phyloP scores from a whole-genome alignment of 2,797 vertebrate species.

The Microhierax caerulescens region DNA sequence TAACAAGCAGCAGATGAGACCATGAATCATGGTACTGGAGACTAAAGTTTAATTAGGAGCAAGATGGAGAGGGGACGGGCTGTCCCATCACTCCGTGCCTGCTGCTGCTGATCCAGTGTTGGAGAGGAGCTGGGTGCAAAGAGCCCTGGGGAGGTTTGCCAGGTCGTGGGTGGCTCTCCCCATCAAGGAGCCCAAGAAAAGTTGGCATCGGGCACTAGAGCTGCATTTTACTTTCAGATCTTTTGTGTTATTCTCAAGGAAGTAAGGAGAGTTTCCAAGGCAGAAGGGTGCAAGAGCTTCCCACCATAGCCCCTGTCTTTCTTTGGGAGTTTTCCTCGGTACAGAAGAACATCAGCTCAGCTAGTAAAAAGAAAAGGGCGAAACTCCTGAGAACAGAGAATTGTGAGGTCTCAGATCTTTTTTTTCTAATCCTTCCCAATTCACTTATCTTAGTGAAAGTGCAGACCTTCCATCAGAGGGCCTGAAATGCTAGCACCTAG shows the following conservation, averaged over 20 bases:
- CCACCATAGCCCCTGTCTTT: background rate
- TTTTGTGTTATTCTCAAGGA: background rate
- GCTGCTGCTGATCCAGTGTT: background rate
- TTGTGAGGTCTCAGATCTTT: background rate
- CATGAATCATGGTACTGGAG: background rate
- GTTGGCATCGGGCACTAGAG: background rate
- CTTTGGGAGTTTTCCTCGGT: background rate
- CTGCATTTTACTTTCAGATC: background rate
- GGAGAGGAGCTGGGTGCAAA: background rate
- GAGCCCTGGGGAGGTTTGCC: background rate
- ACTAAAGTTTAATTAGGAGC: background rate
- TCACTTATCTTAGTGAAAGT: background rate
- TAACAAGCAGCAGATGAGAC: accelerated
- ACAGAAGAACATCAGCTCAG: background rate
- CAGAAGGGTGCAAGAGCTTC: background rate
- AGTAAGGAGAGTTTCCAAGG: background rate
- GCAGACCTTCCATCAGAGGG: background rate
- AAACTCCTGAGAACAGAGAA: background rate
- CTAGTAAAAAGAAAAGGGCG: background rate
- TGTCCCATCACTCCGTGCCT: accelerated
- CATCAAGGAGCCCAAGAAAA: background rate
- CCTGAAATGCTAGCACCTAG: background rate
- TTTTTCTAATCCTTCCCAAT: background rate
- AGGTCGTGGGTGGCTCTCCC: background rate
- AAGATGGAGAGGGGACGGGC: background rate